Evolutionary conservation across 1,140 invertebrate species (phyloP).

Genomic region (Camponotus floridanus): DNA sequence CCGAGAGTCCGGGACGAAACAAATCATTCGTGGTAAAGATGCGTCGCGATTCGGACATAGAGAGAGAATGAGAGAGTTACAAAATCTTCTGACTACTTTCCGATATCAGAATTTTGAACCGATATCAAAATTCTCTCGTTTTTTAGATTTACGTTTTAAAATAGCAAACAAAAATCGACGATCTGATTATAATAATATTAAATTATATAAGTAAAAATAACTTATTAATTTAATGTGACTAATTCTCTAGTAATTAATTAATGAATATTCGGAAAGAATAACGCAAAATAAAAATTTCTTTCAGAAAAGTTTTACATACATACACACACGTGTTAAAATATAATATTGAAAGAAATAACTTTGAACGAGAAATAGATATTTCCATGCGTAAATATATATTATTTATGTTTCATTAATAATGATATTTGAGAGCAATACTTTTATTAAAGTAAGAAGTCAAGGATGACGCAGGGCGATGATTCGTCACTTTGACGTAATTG

Average conservation of each 20-base stretch:
- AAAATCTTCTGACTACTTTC: slow-evolving; percentile 27
- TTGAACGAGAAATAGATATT: not conserved
- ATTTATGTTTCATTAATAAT: slow-evolving; percentile 1
- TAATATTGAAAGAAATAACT: slow-evolving; percentile 12
- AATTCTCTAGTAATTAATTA: not conserved
- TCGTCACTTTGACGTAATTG: slow-evolving; percentile 58
- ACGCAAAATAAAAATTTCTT: not conserved
- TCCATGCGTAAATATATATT: not conserved
- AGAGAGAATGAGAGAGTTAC: slow-evolving; percentile 10
- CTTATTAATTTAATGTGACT: not conserved
- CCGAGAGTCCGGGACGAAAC: slow-evolving; percentile 57
- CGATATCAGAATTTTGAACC: slow-evolving; percentile 17
- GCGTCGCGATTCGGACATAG: slow-evolving; percentile 36
- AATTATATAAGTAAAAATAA: not conserved
- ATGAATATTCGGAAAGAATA: not conserved
- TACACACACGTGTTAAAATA: not conserved
- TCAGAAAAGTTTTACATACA: not conserved
- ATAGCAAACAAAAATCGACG: not conserved
- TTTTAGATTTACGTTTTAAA: not conserved
- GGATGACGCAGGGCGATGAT: slow-evolving; percentile 21
- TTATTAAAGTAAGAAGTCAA: slow-evolving; percentile 34
- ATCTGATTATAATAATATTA: not conserved
- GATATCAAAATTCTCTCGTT: slow-evolving; percentile 3
- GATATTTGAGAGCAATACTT: not conserved
- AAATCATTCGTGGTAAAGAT: slow-evolving; percentile 63